These are phyloP conservation scores for Calliopum simillimum DNA, from an alignment of 2,888 invertebrate species.

Conservation along the genomic window DNA sequence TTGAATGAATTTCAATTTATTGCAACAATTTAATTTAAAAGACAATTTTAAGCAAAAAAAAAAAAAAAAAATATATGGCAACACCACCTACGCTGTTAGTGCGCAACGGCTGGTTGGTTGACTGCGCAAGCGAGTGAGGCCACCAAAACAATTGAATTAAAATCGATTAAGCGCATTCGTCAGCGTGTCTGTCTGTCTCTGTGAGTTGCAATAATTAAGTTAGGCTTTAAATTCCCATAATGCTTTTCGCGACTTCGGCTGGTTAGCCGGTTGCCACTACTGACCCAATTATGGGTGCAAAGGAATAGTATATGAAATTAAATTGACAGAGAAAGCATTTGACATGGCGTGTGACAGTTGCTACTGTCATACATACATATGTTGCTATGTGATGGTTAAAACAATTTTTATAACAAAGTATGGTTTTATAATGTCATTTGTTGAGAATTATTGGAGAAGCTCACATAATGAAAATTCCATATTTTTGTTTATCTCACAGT, in stretches of 20 bases:
- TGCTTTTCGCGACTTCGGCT: background rate
- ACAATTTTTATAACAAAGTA: too few relatives aligned
- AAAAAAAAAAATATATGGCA: background rate
- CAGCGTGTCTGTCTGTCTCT: background rate
- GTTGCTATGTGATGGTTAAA: background rate
- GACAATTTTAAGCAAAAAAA: background rate
- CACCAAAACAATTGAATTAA: slow-evolving; percentile 27
- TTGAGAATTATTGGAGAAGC: too few relatives aligned
- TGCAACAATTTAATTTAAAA: slow-evolving; percentile 21
- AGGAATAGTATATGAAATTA: background rate
- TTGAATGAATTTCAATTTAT: slow-evolving; percentile 5
- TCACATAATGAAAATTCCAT: too few relatives aligned
- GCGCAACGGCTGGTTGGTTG: background rate
- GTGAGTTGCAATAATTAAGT: background rate
- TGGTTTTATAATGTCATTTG: too few relatives aligned
- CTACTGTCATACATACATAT: background rate
- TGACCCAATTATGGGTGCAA: slow-evolving; percentile 22
- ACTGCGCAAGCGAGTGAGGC: background rate
- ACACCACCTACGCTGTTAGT: slow-evolving; percentile 2
- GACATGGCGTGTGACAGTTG: slow-evolving; percentile 1
- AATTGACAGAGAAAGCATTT: too few relatives aligned
- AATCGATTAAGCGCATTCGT: slow-evolving; percentile 29
- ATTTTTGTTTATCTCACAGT: too few relatives aligned
- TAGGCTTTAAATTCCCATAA: slow-evolving; percentile 17
- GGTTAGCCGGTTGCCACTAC: slow-evolving; percentile 14